Evolutionary conservation across 2,797 vertebrate species (phyloP).

Genomic region (Zalophus californianus): DNA sequence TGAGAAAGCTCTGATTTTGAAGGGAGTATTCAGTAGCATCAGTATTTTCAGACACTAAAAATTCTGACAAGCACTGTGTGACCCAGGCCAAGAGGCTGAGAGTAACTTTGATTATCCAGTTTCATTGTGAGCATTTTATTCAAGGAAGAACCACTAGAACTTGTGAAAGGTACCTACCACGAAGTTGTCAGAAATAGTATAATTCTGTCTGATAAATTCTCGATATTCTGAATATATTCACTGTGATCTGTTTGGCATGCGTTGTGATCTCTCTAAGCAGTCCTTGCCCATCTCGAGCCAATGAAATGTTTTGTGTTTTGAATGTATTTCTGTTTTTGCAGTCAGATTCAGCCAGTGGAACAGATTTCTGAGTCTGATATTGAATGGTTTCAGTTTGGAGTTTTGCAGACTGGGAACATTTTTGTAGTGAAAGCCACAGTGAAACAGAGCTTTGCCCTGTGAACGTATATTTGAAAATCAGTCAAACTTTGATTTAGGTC

Average conservation of each 20-base stretch:
- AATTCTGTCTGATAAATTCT: conserved; percentile 1
- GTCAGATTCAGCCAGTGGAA: background rate
- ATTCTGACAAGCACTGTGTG: background rate
- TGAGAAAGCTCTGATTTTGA: conserved; percentile 4
- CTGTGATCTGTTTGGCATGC: background rate
- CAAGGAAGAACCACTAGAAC: background rate
- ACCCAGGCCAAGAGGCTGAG: background rate
- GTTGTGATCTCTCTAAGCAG: background rate
- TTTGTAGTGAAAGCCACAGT: background rate
- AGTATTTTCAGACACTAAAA: conserved; percentile 33
- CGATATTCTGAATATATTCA: background rate
- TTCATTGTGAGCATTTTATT: conserved; percentile 42
- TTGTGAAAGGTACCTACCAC: background rate
- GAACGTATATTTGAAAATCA: background rate
- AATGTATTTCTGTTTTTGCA: conserved; percentile 47
- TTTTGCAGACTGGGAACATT: background rate
- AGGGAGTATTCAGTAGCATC: background rate
- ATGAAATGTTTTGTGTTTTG: conserved; percentile 49
- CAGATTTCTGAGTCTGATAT: background rate
- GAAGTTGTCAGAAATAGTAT: conserved; percentile 28
- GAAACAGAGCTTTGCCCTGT: background rate
- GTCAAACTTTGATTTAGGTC: background rate
- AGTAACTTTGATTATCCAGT: conserved; percentile 38
- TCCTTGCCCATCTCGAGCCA: background rate
- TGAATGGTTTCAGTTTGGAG: conserved; percentile 24